Evolutionary conservation across 1,140 invertebrate species (phyloP), one percentile per base, ranked within the genome.

Genomic region (Calliopsis andreniformis): DNA sequence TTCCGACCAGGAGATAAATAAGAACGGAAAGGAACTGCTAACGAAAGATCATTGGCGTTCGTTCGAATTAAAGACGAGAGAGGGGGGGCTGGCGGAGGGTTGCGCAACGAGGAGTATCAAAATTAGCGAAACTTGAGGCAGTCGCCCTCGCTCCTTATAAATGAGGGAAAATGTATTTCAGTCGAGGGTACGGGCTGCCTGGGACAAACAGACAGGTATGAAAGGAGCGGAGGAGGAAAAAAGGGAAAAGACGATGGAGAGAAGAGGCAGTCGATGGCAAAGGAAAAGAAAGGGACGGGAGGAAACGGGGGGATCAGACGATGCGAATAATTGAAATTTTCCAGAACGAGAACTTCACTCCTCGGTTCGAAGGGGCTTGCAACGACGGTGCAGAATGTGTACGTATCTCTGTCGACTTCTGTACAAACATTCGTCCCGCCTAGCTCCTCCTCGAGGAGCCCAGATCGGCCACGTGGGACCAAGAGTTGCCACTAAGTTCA

Each of bases 241-340:
- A 83, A 76, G 76, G 80, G 3, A 16, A 20, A 28, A 58, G 45
- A 25, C 3, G 12, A 25, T 14, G 25, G 12, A 30, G 3, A 16
- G 35, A 14, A 49, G 20, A 59, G 32, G 30, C 35, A 28, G 45
- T 45, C 39, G 42, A 58, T 14, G n/a, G 30, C n/a, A 14, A 7
- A n/a, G 18, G 39, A 43, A 47, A 55, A 75, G 39, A 30, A 63
- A 45, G 20, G n/a, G n/a, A 7, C 53, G 23, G 2, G 62, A n/a
- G 16, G 7, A 23, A 42, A 30, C 58, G 28, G 30, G 23, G 66
- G 84, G 87, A 85, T 87, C 85, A 86, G 85, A 79, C 82, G 83
- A 85, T 78, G 88, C 86, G 80, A 90, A 89, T 90, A 90, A 90
- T 89, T 89, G 89, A 87, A 88, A 90, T 88, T 90, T 90, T 89